Base-by-base conservation (phyloP, 1,140 invertebrate species). In the Drosophila triauraria region DNA sequence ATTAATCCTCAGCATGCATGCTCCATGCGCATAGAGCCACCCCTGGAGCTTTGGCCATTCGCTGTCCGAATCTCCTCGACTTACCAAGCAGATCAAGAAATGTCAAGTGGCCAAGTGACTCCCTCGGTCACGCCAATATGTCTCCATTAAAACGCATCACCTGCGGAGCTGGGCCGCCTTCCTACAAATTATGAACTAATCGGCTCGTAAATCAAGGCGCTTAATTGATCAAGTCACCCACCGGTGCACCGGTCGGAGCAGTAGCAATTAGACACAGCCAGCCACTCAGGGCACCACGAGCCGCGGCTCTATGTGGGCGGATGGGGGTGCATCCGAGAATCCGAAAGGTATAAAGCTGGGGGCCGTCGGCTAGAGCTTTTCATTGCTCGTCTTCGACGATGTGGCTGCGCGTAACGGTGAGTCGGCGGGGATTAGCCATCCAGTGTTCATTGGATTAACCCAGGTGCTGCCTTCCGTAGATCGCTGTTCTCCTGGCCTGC, bases 141-240 rank as follows among this genome's bases (percentile, higher is more conserved):
- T 83, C 64, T 67, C 42, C 51, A 75, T 68, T 58, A 58, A 71
- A 35, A 23, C 35, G 64, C 35, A 0, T 78, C 75, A 54, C 43
- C 56, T 48, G 53, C 64, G n/a, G 40, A 35, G 42, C 74, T 2
- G 62, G 62, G 48, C 35, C 58, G 64, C 48, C 42, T 68, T 79
- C 59, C 54, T 17, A 88, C 80, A 88, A 83, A 90, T 65, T 84
- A 84, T 84, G 51, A 78, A 78, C 47, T 84, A 69, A 90, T 81
- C 51, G 80, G 35, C 42, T 72, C 85, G 58, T 88, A 88, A 88
- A 88, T 75, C 72, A 68, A 35, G 13, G 6, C 58, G 48, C 32
- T 80, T 88, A 78, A 88, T 88, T 81, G 84, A 67, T 88, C 84
- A 71, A 88, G 84, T 87, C 82, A 78, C 70, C 46, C 65, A 63